Evolutionary conservation across 2,888 invertebrate genomes (phyloP).

Genomic region (Cheilosia urbana): DNA sequence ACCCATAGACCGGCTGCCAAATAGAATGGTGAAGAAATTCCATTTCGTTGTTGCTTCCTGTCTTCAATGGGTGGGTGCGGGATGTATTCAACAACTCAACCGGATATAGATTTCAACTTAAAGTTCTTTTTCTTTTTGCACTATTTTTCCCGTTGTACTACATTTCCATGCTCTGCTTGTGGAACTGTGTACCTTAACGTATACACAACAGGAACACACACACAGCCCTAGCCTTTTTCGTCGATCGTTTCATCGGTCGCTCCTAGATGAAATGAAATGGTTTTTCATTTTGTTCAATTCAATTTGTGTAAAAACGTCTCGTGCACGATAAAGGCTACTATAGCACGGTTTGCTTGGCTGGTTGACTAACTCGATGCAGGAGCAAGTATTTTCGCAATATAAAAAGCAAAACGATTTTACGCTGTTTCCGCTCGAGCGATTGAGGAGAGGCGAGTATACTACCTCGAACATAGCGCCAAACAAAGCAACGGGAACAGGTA

Average conservation of each 20-base stretch:
- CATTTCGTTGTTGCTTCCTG: slow-evolving; percentile 58
- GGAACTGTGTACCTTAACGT: slow-evolving; percentile 12
- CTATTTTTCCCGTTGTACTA: slow-evolving; percentile 46
- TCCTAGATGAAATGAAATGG: slow-evolving; percentile 49
- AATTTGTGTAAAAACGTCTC: slow-evolving; percentile 64
- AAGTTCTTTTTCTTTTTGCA: slow-evolving; percentile 59
- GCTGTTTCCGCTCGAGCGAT: slow-evolving; percentile 47
- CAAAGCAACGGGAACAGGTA: neutral
- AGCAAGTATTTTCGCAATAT: slow-evolving; percentile 50
- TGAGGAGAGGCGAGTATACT: slow-evolving; percentile 2
- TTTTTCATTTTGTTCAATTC: slow-evolving; percentile 66
- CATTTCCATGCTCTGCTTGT: slow-evolving; percentile 28
- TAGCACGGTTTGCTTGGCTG: slow-evolving; percentile 34
- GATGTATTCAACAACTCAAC: slow-evolving; percentile 65
- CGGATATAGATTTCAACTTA: slow-evolving; percentile 71
- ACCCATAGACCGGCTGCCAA: neutral
- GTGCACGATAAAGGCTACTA: slow-evolving; percentile 33
- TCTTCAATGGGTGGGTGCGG: slow-evolving; percentile 28
- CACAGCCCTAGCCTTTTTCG: slow-evolving; percentile 1
- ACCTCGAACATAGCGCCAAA: slow-evolving; percentile 4
- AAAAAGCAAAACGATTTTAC: slow-evolving; percentile 56
- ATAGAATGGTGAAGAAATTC: slow-evolving; percentile 45
- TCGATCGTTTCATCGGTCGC: slow-evolving; percentile 32
- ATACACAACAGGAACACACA: neutral
- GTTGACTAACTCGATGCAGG: slow-evolving; percentile 42